Base-by-base conservation (phyloP, 2,888 invertebrate species). In the Odontothrips loti region DNA sequence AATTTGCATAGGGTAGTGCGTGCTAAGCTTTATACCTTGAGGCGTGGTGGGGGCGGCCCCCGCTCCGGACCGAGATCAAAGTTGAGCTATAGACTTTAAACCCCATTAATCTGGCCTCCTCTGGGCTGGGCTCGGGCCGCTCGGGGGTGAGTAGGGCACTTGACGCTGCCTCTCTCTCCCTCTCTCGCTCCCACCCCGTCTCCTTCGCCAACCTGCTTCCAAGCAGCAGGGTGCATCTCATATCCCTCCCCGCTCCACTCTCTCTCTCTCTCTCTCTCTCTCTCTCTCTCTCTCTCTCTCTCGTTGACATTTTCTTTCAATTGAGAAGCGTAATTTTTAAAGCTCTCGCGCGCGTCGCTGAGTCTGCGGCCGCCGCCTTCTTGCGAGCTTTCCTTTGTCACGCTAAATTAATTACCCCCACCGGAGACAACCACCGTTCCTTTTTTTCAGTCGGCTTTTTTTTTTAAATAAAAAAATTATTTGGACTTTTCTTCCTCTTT, bases 11-110 rank as follows among this genome's bases (percentile, higher is more conserved):
- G 23, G 23, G 68, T 58, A 12, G 68, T 9, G 12, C 68, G 68
- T 23, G 68, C 68, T 75, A 75, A 75, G 68, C 68, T 27, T 58
- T 58, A 58, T 58, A 43, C 34, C 34, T 43, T 58, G 58, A 17
- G n/a, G 58, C 58, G n/a, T 15, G 20, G 17, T 58, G 58, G n/a
- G 58, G 15, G 58, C 15, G 20, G 63, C 68, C 8, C 8, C 8
- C 15, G 20, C 51, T 23, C 68, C 12, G 27, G 68, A 27, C 68
- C 68, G 68, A 75, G 68, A 75, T 75, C 68, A 75, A 75, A 75
- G 68, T 75, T 75, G 68, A 75, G 68, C 68, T 75, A 75, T 75
- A 75, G 68, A 75, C 68, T 75, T 75, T 75, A 75, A 75, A 75
- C 68, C 68, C 68, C 68, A 75, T 75, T 75, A 75, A 75, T 75